A percentile compares a stretch with the other conserved stretches of the same genome.
Conservation (phyloP, 2,888 invertebrate species). For the Netelia fuscicornis region DNA sequence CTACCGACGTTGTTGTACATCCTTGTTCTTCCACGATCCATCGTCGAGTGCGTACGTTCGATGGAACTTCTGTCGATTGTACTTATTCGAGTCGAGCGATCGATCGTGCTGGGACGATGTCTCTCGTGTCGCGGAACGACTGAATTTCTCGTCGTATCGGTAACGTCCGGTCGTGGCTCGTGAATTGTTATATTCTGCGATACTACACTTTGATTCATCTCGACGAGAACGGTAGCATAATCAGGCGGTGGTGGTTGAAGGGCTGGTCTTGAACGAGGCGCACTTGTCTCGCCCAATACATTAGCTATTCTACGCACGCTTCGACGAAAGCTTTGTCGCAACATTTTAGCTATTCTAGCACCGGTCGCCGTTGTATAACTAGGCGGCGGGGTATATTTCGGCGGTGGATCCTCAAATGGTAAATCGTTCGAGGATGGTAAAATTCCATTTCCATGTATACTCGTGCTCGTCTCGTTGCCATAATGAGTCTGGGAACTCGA, state of each 20-base stretch:
- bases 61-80: constrained; percentile 72
- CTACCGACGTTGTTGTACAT: constrained; percentile 70
- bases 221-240: constrained; percentile 88
- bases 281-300: constrained; percentile 85
- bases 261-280: constrained; percentile 78
- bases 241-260: constrained; percentile 87
- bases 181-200: constrained; percentile 71
- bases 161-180: constrained; percentile 73
- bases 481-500: constrained; percentile 78
- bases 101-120: constrained; percentile 78
- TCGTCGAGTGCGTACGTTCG: constrained; percentile 78
- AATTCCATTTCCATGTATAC: constrained; percentile 79
- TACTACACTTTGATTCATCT: constrained; percentile 86
- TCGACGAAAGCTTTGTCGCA: constrained; percentile 91
- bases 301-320: constrained; percentile 90
- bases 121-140: constrained; percentile 62
- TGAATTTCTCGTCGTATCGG: constrained; percentile 55
- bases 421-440: constrained; percentile 80
- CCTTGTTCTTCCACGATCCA: constrained; percentile 73
- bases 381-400: constrained; percentile 97
- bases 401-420: constrained; percentile 91
- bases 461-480: constrained; percentile 75
- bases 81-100: constrained; percentile 76
- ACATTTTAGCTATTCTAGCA: constrained; percentile 90
- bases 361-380: constrained; percentile 97